phyloP scores from a whole-genome alignment of 2,797 vertebrate genomes.

The Pygocentrus nattereri region DNA sequence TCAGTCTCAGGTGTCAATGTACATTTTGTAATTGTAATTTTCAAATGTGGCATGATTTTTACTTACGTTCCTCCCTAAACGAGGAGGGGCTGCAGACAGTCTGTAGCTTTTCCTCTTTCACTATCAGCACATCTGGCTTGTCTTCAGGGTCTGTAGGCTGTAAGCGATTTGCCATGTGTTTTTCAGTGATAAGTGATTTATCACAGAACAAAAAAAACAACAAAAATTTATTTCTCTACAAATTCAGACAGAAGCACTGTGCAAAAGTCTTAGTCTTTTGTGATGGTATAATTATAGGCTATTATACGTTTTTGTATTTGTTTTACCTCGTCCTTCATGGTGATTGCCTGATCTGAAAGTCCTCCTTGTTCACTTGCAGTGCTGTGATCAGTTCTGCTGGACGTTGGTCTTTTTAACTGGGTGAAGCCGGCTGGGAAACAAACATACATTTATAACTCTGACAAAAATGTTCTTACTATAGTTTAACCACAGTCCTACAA shows the following conservation, averaged over 20 bases:
- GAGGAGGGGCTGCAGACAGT: not conserved
- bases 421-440: not conserved
- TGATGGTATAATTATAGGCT: no score
- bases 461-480: not conserved
- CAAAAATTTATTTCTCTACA: not conserved
- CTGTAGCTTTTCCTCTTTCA: conserved; percentile 2
- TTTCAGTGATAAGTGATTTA: not conserved
- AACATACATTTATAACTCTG: not conserved
- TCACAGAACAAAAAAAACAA: not conserved
- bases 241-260: no score
- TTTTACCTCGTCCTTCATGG: not conserved
- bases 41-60: not conserved
- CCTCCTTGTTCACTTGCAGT: not conserved
- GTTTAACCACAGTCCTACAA: no score
- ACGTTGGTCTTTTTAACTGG: not conserved
- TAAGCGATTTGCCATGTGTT: no score
- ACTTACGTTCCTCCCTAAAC: not conserved
- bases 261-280: no score
- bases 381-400: not conserved
- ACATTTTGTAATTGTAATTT: not conserved
- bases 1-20: no score
- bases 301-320: no score
- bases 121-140: not conserved
- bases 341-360: not conserved
- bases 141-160: not conserved